These are phyloP conservation scores for Heliconius charithonia DNA, from an alignment of 2,888 invertebrate species.

Conservation along the genomic window DNA sequence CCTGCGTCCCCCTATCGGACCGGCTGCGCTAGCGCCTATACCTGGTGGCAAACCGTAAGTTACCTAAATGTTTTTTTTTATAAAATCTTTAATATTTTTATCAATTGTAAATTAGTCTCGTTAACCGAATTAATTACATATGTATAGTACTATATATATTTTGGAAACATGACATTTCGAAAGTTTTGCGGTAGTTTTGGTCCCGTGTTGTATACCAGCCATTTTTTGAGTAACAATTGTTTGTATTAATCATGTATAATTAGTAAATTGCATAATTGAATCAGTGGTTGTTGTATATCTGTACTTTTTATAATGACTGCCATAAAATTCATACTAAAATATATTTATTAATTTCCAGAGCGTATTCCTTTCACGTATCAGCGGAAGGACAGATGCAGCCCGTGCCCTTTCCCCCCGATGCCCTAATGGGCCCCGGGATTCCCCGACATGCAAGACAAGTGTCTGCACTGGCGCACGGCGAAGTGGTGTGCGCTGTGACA, in stretches of 20 bases:
- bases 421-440: conserved; percentile 95
- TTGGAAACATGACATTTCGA: too few species aligned
- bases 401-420: conserved; percentile 97
- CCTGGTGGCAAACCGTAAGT: conserved; percentile 95
- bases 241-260: too few species aligned
- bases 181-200: too few species aligned
- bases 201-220: too few species aligned
- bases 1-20: conserved; percentile 78
- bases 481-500: conserved; percentile 98
- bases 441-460: conserved; percentile 94
- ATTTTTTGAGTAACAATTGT: too few species aligned
- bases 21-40: conserved; percentile 86
- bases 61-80: background rate
- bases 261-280: background rate
- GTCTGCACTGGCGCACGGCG: conserved; percentile 96
- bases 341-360: conserved; percentile 80
- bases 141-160: too few species aligned
- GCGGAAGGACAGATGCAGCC: conserved; percentile 95
- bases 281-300: background rate
- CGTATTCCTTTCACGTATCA: conserved; percentile 97
- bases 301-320: background rate
- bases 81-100: too few species aligned
- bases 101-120: too few species aligned
- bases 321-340: conserved; percentile 10
- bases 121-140: too few species aligned